These are phyloP conservation scores for Callospermophilus lateralis DNA, from an alignment of 2,113 vertebrate species.

Conservation along the genomic window DNA sequence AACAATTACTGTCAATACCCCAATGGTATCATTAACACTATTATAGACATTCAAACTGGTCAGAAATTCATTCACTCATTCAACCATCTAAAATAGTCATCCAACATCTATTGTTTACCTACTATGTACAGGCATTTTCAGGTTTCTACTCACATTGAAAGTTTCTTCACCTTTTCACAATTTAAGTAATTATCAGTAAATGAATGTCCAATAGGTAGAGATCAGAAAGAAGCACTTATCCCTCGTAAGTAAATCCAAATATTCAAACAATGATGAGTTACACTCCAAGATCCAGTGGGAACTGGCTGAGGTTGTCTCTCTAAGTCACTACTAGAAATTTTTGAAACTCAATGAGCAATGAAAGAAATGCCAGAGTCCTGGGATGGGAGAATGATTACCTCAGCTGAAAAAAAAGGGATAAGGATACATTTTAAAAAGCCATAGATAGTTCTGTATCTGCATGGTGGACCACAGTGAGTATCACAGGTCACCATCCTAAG, in stretches of 20 bases:
- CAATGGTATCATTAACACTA: neutral
- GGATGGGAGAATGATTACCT: neutral
- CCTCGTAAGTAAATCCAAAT: neutral
- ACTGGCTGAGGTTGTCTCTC: neutral
- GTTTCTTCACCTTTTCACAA: neutral
- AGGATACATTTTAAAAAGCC: neutral
- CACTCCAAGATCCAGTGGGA: neutral
- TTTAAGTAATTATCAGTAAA: slow-evolving; percentile 44
- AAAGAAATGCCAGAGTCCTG: neutral
- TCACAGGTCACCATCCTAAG: neutral
- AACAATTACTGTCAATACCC: neutral
- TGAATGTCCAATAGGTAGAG: neutral
- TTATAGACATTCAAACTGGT: neutral
- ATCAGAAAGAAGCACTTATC: neutral
- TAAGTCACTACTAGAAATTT: neutral
- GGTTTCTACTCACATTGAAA: slow-evolving; percentile 24
- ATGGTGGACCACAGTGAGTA: neutral
- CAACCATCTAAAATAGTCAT: neutral
- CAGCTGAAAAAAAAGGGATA: neutral
- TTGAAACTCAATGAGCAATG: neutral
- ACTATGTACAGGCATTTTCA: neutral
- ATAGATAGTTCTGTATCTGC: neutral
- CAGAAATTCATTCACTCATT: slow-evolving; percentile 23
- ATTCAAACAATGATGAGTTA: slow-evolving; percentile 1
- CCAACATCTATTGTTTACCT: neutral